These are phyloP conservation scores for Pelodiscus sinensis DNA, from an alignment of 2,113 vertebrate species.

Conservation along the genomic window DNA sequence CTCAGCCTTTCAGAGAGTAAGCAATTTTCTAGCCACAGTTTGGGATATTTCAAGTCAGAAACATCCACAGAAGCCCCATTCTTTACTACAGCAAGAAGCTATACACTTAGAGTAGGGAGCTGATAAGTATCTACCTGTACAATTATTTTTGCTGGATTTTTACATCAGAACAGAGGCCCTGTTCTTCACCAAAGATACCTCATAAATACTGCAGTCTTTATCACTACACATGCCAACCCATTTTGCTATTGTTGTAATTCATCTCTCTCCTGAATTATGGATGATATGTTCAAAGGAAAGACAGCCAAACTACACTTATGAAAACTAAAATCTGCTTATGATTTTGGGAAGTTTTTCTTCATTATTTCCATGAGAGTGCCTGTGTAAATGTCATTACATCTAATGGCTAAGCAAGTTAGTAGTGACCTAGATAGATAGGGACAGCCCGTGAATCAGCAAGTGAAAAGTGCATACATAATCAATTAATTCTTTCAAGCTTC, in stretches of 20 bases:
- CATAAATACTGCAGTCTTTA: background rate
- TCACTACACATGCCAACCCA: background rate
- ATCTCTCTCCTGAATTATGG: accelerated
- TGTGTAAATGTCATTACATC: background rate
- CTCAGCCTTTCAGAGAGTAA: background rate
- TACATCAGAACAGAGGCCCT: background rate
- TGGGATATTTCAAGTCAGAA: background rate
- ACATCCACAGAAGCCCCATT: background rate
- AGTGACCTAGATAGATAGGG: background rate
- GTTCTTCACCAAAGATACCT: background rate
- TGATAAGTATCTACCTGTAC: background rate
- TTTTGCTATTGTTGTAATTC: background rate
- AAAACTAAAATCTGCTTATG: background rate
- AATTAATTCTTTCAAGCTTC: conserved; percentile 39
- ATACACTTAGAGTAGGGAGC: background rate
- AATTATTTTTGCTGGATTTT: conserved; percentile 1
- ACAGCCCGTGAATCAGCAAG: conserved; percentile 48
- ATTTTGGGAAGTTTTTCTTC: accelerated
- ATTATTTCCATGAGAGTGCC: background rate
- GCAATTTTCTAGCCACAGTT: background rate
- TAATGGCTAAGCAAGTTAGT: background rate
- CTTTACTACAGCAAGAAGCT: background rate
- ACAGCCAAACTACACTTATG: background rate
- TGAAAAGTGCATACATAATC: conserved; percentile 8
- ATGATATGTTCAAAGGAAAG: background rate